Percentiles rank a stretch among this genome's conserved stretches.
Conservation (phyloP, 2,888 invertebrate genomes). For the Dicycla oo region DNA sequence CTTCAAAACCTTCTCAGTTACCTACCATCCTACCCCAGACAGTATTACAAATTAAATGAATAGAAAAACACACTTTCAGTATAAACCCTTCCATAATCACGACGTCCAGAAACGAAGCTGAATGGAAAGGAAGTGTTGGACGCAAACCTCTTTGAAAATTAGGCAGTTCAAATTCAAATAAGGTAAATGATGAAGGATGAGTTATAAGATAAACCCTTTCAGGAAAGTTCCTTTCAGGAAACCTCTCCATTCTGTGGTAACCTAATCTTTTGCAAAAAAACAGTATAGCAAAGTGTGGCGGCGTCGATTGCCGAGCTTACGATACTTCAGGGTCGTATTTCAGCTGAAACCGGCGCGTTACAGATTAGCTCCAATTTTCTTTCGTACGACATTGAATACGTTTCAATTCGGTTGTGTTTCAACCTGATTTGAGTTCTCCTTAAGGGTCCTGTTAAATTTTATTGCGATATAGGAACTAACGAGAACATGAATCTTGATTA, state of each 20-base stretch:
- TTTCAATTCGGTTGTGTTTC: conserved; percentile 64
- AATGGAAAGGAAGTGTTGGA: neutral
- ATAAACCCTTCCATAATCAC: neutral
- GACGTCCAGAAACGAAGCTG: too few relatives aligned
- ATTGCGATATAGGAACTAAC: neutral
- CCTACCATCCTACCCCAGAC: too few relatives aligned
- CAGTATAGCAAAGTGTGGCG: conserved; percentile 72
- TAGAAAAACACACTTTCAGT: neutral
- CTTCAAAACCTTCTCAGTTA: neutral
- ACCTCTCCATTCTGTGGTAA: conserved; percentile 12
- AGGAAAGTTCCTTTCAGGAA: neutral
- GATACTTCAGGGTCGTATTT: conserved; percentile 82
- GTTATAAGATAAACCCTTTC: conserved; percentile 8
- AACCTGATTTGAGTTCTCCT: conserved; percentile 38
- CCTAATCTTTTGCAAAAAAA: conserved; percentile 73
- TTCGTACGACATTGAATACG: conserved; percentile 76
- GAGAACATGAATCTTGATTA: neutral
- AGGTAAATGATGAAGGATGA: neutral
- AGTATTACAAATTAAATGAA: too few relatives aligned
- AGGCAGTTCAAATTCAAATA: neutral
- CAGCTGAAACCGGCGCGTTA: conserved; percentile 80
- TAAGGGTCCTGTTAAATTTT: conserved; percentile 4
- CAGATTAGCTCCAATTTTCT: conserved; percentile 86
- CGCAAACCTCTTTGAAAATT: neutral
- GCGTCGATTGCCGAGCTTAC: conserved; percentile 80